Base-by-base conservation (phyloP, 1,140 invertebrate genomes). In the Brachionus koreanus region DNA sequence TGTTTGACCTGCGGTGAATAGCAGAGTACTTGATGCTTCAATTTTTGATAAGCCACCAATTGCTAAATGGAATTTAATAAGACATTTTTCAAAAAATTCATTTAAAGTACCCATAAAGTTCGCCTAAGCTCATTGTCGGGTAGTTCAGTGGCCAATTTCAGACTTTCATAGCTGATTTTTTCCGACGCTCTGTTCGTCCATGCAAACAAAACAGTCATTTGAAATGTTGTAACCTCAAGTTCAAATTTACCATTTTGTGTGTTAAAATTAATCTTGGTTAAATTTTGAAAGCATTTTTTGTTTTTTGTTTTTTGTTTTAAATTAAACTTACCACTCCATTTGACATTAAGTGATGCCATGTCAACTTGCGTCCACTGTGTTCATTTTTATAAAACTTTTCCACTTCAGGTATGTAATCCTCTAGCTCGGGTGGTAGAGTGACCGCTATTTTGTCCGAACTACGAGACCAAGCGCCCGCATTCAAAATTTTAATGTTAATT, bases 321-420 rank as follows among this genome's bases (percentile, higher is more conserved):
- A 83, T 16, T 79, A 25, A 35, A 83, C 74, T 6, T 23, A 83
- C 43, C 12, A 63, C 43, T 83, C 97, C 97, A 90, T 98, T 98
- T 63, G 96, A 98, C 96, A 99, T 98, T 85, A 98, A 96, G 90
- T 99, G 96, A 88, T 98, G 97, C 98, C 98, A 99, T 89, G 97
- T 95, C 49, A 99, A 90, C 89, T 98, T 98, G 63, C 97, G 90
- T n/a, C 97, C 97, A 86, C 93, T 96, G 89, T 99, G 97, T 87
- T 98, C 98, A 43, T 86, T 87, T 83, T 88, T 86, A 85, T 91
- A 91, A 84, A 91, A 91, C 63, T 90, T 89, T 93, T 98, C 90
- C 92, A 90, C 94, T 90, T 99, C 95, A 6, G 96, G 96, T 86
- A 99, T 97, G 87, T 96, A 97, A 87, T 99, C 97, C 89, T 99